Base-by-base conservation (phyloP, 2,797 vertebrate species). In the Agapornis canus region DNA sequence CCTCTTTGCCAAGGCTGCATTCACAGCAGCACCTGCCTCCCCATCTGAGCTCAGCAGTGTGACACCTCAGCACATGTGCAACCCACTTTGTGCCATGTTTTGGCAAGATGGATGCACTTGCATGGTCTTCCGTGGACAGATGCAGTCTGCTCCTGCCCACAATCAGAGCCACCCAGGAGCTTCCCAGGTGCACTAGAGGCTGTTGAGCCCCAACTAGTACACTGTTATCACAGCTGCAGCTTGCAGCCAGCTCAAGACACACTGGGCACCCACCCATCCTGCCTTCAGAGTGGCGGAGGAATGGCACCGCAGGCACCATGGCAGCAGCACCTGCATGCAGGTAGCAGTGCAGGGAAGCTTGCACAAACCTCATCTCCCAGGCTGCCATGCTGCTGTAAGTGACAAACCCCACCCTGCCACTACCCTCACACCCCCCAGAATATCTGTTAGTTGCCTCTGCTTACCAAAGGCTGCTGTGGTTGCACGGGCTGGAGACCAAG, bases 391-490 rank as follows among this genome's bases (percentile, higher is more conserved):
- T 49, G 51, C 32, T 56, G 13, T 32, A 4, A 17, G 56, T 10
- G 17, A n/a, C 52, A 45, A 54, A 42, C 12, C 26, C 26, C 56
- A 23, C 40, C 20, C 75, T 7, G 35, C 11, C 48, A 1, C 35
- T 21, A 13, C 66, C 63, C 70, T n/a, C 10, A 0, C 5, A 3
- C 10, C 47, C 6, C 71, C 72, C 56, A 8, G 2, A 73, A 15
- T 4, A 13, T 0, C 35, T 27, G 1, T 22, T 21, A 4, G 63
- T 13, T 2, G 1, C 20, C 17, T 60, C 69, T n/a, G 40, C 97
- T 98, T 97, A 98, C 98, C 97, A 98, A 81, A 19, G 97, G 96
- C 89, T 98, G 98, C 90, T 97, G 97, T 7, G 97, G 75, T 65
- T 97, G 98, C 96, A 97, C 69, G 12, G 97, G 93, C 92, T 98